Evolutionary conservation across 2,113 vertebrate genomes (phyloP).

Genomic region (Opisthocomus hoazin): DNA sequence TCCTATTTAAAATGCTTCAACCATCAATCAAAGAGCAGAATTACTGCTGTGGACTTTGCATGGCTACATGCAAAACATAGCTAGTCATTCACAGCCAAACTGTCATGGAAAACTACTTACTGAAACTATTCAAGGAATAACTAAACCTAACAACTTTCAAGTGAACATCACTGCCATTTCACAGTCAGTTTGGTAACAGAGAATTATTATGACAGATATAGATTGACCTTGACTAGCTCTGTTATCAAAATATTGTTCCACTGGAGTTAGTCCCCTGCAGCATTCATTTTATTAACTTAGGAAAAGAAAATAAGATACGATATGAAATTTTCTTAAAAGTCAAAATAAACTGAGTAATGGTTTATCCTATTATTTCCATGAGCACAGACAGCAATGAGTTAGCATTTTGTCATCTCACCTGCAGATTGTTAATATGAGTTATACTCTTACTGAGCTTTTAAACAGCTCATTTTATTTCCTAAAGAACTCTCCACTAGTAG

Average conservation of each 20-base stretch:
- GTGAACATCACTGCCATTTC: background rate
- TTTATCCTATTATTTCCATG: background rate
- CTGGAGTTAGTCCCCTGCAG: background rate
- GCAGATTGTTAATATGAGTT: background rate
- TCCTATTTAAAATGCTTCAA: background rate
- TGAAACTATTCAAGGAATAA: background rate
- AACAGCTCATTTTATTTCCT: background rate
- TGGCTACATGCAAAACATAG: background rate
- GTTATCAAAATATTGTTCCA: background rate
- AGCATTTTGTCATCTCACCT: background rate
- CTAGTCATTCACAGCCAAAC: background rate
- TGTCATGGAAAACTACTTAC: background rate
- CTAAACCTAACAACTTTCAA: background rate
- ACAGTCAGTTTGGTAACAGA: background rate
- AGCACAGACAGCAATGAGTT: background rate
- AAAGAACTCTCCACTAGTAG: background rate
- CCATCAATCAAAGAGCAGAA: background rate
- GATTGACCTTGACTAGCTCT: background rate
- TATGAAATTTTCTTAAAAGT: background rate
- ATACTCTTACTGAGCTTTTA: background rate
- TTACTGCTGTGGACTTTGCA: rapidly evolving
- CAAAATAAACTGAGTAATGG: background rate
- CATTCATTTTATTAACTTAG: background rate
- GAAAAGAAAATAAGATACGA: background rate
- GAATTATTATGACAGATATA: background rate